Evolutionary conservation across 2,888 invertebrate genomes (phyloP), one percentile per base, ranked within the genome.

Genomic region (Endomychus coccineus): DNA sequence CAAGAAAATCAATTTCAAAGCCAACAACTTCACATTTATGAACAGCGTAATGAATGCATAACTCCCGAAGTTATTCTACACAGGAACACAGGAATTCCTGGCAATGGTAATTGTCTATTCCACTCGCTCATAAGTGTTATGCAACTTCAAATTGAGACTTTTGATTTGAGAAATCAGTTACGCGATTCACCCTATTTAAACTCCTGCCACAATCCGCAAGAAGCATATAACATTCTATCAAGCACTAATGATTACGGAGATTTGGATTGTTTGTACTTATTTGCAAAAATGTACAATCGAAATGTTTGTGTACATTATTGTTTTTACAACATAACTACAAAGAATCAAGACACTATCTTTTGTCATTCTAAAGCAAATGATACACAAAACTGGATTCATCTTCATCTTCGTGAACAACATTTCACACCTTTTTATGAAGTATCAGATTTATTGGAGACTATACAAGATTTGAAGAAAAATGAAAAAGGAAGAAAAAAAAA

Each of bases 231-330:
- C 25, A 25, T 25, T 25, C 10, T 25, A 25, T 25, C 25, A 25
- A 25, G 25, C 25, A 52, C 50, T 57, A 39, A 10, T 25, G 25
- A 25, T 25, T 25, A 25, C 25, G 25, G 25, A 25, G 25, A 25
- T 25, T 5, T 25, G 25, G 25, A 25, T 25, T 25, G 25, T 25
- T 25, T 25, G 12, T 25, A 25, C 25, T 25, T 25, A 25, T 55
- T 56, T 28, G 27, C 56, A 46, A 58, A 55, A 53, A 51, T 47
- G 15, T 55, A 55, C 53, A 51, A 50, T 55, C 53, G 55, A 57
- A 56, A 58, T 52, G 31, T 58, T 54, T 57, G 55, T 51, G 56
- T 57, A 32, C 55, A 57, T 56, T 55, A 52, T 40, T 34, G 27
- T 31, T 52, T 21, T 52, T 52, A 34, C 49, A 54, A 54, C 51